Evolutionary conservation across 2,797 vertebrate species (phyloP), one percentile per base, ranked within the genome.

Genomic region (Hemitrygon akajei): DNA sequence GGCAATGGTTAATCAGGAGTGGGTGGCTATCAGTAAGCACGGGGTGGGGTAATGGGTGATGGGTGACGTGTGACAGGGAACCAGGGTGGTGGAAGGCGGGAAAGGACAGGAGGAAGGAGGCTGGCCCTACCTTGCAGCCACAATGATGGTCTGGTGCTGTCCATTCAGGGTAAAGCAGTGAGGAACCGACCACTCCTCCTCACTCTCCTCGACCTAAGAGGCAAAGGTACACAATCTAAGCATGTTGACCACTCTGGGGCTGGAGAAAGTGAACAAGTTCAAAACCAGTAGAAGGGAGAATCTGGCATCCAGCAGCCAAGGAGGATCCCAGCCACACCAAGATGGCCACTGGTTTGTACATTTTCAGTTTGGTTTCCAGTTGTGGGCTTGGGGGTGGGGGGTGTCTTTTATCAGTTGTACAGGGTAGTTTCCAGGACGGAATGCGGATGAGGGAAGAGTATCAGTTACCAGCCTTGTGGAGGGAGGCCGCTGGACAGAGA

Each of bases 171-270:
- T 99, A 94, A 99, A 98, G 95, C 98, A 98, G 94, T 99, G 97
- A 91, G 98, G 98, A 94, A 99, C 98, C 0, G 98, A 98, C 98
- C 98, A 99, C 95, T 99, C 98, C 0, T 98, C 98, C 95, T 99
- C 98, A 71, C 98, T 99, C 95, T 98, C 98, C 97, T 98, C 97
- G 94, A 99, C 97, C 99, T 99, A 96, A 93, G 94, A 94, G 94
- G 94, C 84, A 94, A 82, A 94, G 93, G 18, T 79, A 40, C 18
- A 69, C 34, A 89, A 69, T 1, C 10, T 66, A 69, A 66, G 34
- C n/a, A 37, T 2, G 6, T 14, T 4, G 1, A 1, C 5, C 5
- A 4, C 27, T 0, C 56, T 11, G 14, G 27, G 60, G 56, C 11
- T 2, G 47, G 27, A 82, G 58, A 56, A n/a, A 63, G 11, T 34